Evolutionary conservation across 2,113 vertebrate genomes (phyloP).

Genomic region (Coryphaenoides rupestris): DNA sequence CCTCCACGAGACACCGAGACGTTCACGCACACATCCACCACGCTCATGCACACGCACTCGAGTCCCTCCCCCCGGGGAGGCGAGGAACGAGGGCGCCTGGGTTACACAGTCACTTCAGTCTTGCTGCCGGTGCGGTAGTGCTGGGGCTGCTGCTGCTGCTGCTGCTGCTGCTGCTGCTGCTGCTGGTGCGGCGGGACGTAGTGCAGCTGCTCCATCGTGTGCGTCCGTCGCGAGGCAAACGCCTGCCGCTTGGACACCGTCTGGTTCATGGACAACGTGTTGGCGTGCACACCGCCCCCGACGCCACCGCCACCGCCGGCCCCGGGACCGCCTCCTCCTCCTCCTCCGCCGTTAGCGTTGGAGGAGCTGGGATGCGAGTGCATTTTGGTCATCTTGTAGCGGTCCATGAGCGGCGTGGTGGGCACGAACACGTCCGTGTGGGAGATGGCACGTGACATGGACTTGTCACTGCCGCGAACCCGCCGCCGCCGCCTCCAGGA

Average conservation of each 20-base stretch:
- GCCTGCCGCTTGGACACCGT: slow-evolving; percentile 92
- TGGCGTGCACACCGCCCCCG: slow-evolving; percentile 66
- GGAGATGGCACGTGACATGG: slow-evolving; percentile 89
- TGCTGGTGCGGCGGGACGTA: slow-evolving; percentile 85
- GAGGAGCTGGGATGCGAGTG: slow-evolving; percentile 98
- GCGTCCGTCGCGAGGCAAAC: slow-evolving; percentile 94
- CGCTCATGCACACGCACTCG: too few species aligned
- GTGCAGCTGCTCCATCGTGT: slow-evolving; percentile 96
- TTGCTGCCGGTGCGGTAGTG: slow-evolving; percentile 98
- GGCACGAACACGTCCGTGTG: slow-evolving; percentile 97
- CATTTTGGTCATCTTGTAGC: slow-evolving; percentile 98
- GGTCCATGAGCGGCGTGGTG: slow-evolving; percentile 93
- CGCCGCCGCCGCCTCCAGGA: slow-evolving; percentile 26
- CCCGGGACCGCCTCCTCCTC: slow-evolving; percentile 15
- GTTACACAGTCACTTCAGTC: slow-evolving; percentile 98
- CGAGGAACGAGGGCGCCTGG: slow-evolving; percentile 8
- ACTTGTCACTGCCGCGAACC: slow-evolving; percentile 84
- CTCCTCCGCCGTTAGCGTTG: slow-evolving; percentile 72
- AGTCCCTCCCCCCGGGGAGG: too few species aligned
- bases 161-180: too few species aligned
- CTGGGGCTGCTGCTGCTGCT: slow-evolving; percentile 50
- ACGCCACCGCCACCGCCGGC: slow-evolving; percentile 8
- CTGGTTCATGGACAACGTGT: slow-evolving; percentile 89
- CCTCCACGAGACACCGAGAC: not conserved
- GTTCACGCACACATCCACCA: too few species aligned